Evolutionary conservation across 2,797 vertebrate species (phyloP).

Genomic region (Gallinago stenura): DNA sequence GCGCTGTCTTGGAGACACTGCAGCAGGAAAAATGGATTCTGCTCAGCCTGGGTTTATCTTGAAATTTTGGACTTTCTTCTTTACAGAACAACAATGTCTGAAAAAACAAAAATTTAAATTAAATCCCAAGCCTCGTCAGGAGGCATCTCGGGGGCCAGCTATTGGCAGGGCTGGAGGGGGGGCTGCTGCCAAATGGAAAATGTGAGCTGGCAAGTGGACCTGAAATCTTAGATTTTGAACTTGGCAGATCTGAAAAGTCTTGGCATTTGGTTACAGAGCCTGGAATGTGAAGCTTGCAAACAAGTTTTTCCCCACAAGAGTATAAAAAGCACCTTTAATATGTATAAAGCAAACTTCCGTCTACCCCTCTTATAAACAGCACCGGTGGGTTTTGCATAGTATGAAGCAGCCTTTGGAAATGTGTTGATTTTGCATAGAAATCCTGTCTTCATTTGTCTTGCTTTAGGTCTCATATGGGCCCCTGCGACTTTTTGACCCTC

Average conservation of each 20-base stretch:
- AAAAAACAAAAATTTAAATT: slow-evolving; percentile 62
- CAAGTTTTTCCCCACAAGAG: neutral
- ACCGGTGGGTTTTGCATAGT: neutral
- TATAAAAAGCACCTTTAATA: slow-evolving; percentile 14
- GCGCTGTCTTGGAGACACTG: neutral
- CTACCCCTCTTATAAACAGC: neutral
- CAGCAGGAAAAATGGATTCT: slow-evolving; percentile 27
- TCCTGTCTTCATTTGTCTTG: slow-evolving; percentile 21
- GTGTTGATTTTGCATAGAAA: slow-evolving; percentile 2
- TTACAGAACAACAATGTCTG: slow-evolving; percentile 52
- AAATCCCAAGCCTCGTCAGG: slow-evolving; percentile 63
- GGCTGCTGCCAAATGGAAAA: slow-evolving; percentile 60
- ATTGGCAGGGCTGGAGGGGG: slow-evolving; percentile 51
- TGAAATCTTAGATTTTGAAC: slow-evolving; percentile 64
- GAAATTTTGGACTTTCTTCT: slow-evolving; percentile 67
- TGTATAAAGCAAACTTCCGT: neutral
- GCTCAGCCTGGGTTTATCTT: slow-evolving; percentile 55
- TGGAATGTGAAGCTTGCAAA: neutral
- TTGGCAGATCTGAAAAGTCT: slow-evolving; percentile 4
- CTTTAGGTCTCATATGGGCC: neutral
- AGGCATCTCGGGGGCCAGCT: slow-evolving; percentile 30
- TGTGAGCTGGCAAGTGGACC: slow-evolving; percentile 49
- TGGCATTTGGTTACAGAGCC: slow-evolving; percentile 21
- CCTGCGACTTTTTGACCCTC: slow-evolving; percentile 32
- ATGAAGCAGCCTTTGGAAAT: slow-evolving; percentile 1